phyloP scores from a whole-genome alignment of 2,113 vertebrate genomes.

The Drymodes brunneopygia region DNA sequence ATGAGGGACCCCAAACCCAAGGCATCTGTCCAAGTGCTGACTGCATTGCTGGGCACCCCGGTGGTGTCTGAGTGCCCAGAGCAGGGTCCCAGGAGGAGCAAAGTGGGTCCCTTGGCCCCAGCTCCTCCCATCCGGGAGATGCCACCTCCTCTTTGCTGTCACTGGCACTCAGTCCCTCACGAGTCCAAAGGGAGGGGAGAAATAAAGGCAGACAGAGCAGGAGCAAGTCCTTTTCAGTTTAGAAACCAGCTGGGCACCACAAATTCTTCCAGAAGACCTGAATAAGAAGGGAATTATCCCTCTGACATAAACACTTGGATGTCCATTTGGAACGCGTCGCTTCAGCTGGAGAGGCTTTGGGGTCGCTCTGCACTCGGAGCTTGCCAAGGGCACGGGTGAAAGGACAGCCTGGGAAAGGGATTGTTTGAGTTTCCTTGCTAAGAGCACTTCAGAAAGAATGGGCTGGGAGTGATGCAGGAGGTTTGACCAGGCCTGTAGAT shows the following conservation, averaged over 20 bases:
- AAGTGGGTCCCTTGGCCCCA: background rate
- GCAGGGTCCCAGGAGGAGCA: background rate
- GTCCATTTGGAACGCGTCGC: background rate
- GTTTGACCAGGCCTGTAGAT: background rate
- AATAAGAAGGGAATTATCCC: background rate
- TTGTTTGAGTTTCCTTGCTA: background rate
- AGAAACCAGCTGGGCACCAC: background rate
- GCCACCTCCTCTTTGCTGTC: background rate
- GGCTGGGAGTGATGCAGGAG: background rate
- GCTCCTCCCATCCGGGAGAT: background rate
- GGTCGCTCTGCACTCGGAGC: background rate
- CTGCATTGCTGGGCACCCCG: background rate
- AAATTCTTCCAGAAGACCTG: background rate
- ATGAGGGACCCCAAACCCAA: background rate
- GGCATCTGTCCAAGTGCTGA: background rate
- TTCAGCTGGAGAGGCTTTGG: background rate
- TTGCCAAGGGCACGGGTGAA: constrained; percentile 1
- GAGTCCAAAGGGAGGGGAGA: background rate
- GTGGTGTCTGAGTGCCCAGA: background rate
- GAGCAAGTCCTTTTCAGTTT: background rate
- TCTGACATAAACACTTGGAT: background rate
- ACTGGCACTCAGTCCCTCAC: background rate
- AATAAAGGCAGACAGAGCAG: background rate
- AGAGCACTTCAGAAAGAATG: constrained; percentile 20
- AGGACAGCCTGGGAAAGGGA: constrained; percentile 6